Percentiles rank a stretch among this genome's conserved stretches.
These are phyloP conservation scores for Acanthisitta chloris DNA, from an alignment of 2,113 vertebrate species.

Conservation along the genomic window DNA sequence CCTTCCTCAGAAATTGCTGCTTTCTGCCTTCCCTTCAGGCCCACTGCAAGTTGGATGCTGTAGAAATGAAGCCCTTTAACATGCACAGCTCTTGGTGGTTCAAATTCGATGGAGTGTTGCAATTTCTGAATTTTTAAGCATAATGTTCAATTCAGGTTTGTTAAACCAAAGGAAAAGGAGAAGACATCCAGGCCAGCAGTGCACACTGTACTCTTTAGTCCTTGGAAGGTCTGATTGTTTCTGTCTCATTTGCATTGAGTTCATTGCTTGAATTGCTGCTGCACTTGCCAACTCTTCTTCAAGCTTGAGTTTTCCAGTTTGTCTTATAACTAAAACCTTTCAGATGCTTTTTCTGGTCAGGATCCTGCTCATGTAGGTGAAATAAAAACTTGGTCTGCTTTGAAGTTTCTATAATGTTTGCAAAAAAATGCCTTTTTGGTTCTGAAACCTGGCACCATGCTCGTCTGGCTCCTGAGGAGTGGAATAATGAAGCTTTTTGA, in stretches of 20 bases:
- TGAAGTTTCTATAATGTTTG: neutral
- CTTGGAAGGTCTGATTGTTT: neutral
- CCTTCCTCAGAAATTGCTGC: neutral
- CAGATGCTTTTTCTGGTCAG: conserved; percentile 15
- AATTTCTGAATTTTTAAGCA: neutral
- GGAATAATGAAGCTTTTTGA: neutral
- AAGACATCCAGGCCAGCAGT: neutral
- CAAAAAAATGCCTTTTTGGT: neutral
- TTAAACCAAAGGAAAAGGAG: neutral
- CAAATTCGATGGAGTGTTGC: neutral
- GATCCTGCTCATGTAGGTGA: neutral
- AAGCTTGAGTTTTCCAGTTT: conserved; percentile 4
- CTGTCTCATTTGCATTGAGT: conserved; percentile 14
- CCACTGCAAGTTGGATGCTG: neutral
- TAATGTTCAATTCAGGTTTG: neutral
- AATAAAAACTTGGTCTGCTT: neutral
- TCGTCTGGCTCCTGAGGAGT: neutral
- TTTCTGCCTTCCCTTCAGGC: neutral
- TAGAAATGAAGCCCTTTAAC: neutral
- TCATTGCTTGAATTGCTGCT: neutral
- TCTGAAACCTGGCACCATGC: neutral
- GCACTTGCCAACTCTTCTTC: conserved; percentile 4
- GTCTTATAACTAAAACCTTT: neutral
- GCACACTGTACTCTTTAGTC: neutral
- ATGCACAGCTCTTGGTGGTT: neutral